phyloP scores from a whole-genome alignment of 1,140 invertebrate species.

The Diachasmimorpha longicaudata region DNA sequence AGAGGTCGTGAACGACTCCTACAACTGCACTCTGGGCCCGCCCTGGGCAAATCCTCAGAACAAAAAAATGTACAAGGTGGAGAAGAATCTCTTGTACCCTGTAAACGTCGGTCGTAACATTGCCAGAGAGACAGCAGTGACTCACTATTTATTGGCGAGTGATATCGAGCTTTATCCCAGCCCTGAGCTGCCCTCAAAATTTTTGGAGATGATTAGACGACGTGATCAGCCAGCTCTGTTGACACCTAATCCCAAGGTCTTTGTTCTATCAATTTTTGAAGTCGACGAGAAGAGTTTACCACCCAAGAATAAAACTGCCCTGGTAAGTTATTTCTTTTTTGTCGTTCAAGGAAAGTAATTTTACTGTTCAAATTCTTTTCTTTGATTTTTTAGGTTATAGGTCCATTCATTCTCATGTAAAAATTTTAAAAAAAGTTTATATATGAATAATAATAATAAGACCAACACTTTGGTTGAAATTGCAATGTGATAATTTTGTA shows the following conservation, averaged over 20 bases:
- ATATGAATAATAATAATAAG: too few species aligned
- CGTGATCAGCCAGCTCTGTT: conserved; percentile 70
- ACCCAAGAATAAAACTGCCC: conserved; percentile 75
- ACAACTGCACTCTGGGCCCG: conserved; percentile 73
- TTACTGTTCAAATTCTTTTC: too few species aligned
- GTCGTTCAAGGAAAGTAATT: too few species aligned
- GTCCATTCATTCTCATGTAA: too few species aligned
- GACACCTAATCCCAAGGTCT: conserved; percentile 76
- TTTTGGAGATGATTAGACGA: conserved; percentile 81
- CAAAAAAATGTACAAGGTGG: conserved; percentile 75
- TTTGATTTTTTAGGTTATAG: too few species aligned
- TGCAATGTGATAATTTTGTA: too few species aligned
- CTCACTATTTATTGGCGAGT: conserved; percentile 84
- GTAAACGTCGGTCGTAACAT: conserved; percentile 89
- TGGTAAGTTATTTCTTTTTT: conserved; percentile 55
- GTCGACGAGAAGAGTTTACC: conserved; percentile 74
- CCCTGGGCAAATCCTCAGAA: conserved; percentile 73
- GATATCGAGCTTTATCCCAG: conserved; percentile 90
- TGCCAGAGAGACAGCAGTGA: conserved; percentile 79
- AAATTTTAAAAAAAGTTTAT: too few species aligned
- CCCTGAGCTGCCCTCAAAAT: conserved; percentile 75
- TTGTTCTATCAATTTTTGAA: conserved; percentile 84
- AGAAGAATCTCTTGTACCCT: conserved; percentile 83
- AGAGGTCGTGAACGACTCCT: conserved; percentile 66
- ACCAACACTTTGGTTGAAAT: too few species aligned